Conservation (phyloP, 2,888 invertebrate species). For the Eilema caniola region DNA sequence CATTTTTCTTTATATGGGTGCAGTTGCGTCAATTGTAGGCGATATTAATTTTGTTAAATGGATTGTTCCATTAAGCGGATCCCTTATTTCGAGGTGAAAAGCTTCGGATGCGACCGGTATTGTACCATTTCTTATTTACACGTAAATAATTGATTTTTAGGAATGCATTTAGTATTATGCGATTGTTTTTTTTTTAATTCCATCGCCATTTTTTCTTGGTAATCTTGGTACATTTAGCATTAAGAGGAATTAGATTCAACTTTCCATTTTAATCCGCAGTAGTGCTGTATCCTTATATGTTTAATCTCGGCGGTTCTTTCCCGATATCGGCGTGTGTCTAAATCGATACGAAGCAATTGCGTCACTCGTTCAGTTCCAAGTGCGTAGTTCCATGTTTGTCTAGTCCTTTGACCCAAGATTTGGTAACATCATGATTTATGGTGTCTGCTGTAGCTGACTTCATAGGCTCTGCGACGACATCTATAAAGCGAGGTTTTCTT, state of each 20-base stretch:
- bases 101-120: no score
- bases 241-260: background rate
- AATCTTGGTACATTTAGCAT: background rate
- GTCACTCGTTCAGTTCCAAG: constrained; percentile 63
- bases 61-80: background rate
- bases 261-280: background rate
- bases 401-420: constrained; percentile 70
- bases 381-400: constrained; percentile 61
- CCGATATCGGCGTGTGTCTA: constrained; percentile 36
- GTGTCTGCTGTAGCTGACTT: constrained; percentile 46
- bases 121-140: no score
- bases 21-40: constrained; percentile 29
- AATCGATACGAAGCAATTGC: constrained; percentile 74
- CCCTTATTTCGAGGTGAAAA: no score
- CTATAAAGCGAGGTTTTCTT: background rate
- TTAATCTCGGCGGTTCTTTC: constrained; percentile 23
- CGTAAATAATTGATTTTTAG: no score
- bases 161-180: background rate
- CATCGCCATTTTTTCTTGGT: background rate
- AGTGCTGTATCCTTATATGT: background rate
- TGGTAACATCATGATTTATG: constrained; percentile 44
- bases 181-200: background rate
- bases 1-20: constrained; percentile 49
- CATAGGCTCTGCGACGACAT: background rate
- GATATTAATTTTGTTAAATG: constrained; percentile 15